phyloP scores from a whole-genome alignment of 2,797 vertebrate species.

The Morelia viridis region DNA sequence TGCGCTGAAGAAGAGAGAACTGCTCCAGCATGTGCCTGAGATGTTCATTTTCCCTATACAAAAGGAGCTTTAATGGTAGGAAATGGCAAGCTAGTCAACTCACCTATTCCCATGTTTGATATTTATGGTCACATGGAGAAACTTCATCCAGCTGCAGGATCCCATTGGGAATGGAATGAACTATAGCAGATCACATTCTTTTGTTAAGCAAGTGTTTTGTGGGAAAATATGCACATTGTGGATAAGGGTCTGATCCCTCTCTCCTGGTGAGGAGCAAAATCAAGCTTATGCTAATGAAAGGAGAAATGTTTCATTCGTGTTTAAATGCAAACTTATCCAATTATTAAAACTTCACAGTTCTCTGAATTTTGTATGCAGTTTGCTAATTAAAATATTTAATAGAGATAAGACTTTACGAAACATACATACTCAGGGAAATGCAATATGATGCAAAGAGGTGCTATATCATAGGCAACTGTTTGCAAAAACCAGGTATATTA shows the following conservation, averaged over 20 bases:
- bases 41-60: background rate
- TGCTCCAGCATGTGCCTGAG: background rate
- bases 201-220: background rate
- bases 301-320: background rate
- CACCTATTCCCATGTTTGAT: background rate
- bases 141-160: background rate
- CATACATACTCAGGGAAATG: no score
- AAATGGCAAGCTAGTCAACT: background rate
- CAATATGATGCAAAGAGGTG: no score
- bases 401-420: no score
- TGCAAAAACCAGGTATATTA: no score
- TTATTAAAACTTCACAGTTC: no score
- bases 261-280: no score
- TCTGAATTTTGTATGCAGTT: no score
- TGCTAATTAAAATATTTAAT: no score
- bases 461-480: no score
- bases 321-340: no score
- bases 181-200: background rate
- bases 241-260: background rate
- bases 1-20: background rate
- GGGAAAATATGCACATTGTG: background rate
- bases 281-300: background rate
- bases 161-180: background rate
- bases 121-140: background rate
- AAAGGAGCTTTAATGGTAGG: background rate